Evolutionary conservation across 2,888 invertebrate genomes (phyloP), one percentile per base, ranked within the genome.

Genomic region (Nebria brevicollis): DNA sequence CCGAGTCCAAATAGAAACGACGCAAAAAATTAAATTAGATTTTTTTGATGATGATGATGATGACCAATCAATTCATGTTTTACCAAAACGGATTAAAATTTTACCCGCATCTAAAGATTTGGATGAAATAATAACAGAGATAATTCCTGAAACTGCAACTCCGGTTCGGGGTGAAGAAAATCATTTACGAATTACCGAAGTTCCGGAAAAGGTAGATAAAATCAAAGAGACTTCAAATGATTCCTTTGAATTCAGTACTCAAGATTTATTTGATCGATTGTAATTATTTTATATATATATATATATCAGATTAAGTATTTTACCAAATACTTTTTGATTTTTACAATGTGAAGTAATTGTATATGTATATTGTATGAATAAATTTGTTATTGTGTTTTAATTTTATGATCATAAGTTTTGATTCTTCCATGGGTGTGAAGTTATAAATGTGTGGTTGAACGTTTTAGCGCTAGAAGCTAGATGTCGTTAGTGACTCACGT

Each of bases 181-280:
- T 54, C 54, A 54, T 7, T 54, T 54, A 34, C 54, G 0, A 54
- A 73, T 41, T 73, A 3, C 42, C 1, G 8, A 73, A 43, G 11
- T n/a, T 2, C 1, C 15, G 6, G 25, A 70, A 70, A 25, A 78
- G 66, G 66, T 15, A 41, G 70, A 66, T 13, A 66, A 72, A 72
- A 54, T 77, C 66, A 77, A 83, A 65, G 83, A 84, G 42, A 68
- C 82, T 74, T 82, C 84, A 70, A 83, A 77, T 85, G 70, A 82
- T 66, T 77, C 84, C 20, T 65, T 85, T 25, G 83, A 84, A 75
- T 85, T 86, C 82, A 84, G 84, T 81, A 87, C 87, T 20, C 87
- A 88, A 85, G 86, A 87, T 75, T 84, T 86, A 75, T 83, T 87
- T 76, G 86, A 87, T 84, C 83, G 82, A 79, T 41, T 78, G 41